Percentiles rank a stretch among this genome's conserved stretches.
phyloP scores from a whole-genome alignment of 2,113 vertebrate genomes.

The Neopipo cinnamomea region DNA sequence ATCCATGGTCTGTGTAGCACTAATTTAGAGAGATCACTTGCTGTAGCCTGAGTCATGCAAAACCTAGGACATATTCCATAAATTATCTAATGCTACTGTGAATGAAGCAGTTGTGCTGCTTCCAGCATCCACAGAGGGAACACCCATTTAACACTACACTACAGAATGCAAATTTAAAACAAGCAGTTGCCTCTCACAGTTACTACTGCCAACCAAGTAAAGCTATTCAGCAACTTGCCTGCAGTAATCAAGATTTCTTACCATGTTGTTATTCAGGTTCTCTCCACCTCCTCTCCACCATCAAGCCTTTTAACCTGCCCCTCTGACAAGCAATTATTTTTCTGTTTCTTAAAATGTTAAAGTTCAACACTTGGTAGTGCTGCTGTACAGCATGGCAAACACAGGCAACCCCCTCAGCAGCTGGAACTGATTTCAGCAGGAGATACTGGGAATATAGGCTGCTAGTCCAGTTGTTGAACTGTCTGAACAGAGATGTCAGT shows the following conservation, averaged over 20 bases:
- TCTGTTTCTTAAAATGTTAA: neutral
- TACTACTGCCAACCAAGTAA: neutral
- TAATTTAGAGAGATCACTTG: neutral
- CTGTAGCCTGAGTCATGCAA: neutral
- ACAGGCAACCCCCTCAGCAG: neutral
- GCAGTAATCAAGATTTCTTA: neutral
- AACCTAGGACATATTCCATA: neutral
- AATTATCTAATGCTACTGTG: neutral
- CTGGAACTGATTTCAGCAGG: neutral
- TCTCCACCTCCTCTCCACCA: fast-evolving
- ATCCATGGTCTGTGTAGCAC: neutral
- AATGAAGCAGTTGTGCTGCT: constrained; percentile 10
- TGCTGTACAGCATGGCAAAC: neutral
- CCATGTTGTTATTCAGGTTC: neutral
- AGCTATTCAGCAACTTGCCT: neutral
- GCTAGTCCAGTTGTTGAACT: neutral
- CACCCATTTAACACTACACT: neutral
- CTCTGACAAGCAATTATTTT: neutral
- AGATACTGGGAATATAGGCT: neutral
- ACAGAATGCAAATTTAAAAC: neutral
- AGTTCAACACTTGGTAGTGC: neutral
- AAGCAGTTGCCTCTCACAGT: neutral
- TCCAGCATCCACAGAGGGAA: neutral
- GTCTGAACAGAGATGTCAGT: neutral
- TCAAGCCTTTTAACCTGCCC: neutral